A percentile compares a stretch with the other conserved stretches of the same genome.
These are phyloP conservation scores for Tipula vernalis DNA, from an alignment of 2,888 invertebrate genomes.

Conservation along the genomic window DNA sequence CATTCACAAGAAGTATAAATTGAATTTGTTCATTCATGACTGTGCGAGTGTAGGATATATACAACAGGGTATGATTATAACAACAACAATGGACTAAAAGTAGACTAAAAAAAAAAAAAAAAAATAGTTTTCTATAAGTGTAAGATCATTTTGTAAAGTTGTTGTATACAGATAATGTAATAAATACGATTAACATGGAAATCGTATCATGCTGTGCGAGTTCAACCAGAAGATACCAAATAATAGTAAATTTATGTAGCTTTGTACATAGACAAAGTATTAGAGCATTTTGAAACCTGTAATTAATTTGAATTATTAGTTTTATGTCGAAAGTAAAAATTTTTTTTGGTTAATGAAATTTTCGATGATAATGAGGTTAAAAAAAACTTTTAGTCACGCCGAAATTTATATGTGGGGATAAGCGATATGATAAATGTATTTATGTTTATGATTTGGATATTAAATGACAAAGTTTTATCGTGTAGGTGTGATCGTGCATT, in stretches of 20 bases:
- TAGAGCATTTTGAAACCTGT: neutral
- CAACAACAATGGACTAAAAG: neutral
- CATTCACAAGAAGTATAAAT: neutral
- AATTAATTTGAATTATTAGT: neutral
- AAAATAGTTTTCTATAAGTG: neutral
- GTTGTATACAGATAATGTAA: neutral
- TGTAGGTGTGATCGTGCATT: neutral
- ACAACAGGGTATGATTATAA: neutral
- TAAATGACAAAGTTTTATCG: neutral
- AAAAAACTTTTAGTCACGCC: neutral
- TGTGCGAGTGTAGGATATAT: neutral
- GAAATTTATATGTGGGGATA: neutral
- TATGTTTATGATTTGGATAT: neutral
- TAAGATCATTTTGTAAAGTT: neutral
- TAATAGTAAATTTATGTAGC: neutral
- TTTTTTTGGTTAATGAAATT: neutral
- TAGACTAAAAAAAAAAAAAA: neutral
- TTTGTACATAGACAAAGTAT: neutral
- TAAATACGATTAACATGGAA: slow-evolving; percentile 4
- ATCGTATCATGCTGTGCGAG: neutral
- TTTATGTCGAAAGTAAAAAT: neutral
- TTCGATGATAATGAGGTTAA: neutral
- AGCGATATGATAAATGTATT: neutral
- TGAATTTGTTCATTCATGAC: neutral
- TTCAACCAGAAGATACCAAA: neutral